Percentiles rank a stretch among this genome's conserved stretches.
phyloP scores from a whole-genome alignment of 2,113 vertebrate species.

The Tapirus terrestris region DNA sequence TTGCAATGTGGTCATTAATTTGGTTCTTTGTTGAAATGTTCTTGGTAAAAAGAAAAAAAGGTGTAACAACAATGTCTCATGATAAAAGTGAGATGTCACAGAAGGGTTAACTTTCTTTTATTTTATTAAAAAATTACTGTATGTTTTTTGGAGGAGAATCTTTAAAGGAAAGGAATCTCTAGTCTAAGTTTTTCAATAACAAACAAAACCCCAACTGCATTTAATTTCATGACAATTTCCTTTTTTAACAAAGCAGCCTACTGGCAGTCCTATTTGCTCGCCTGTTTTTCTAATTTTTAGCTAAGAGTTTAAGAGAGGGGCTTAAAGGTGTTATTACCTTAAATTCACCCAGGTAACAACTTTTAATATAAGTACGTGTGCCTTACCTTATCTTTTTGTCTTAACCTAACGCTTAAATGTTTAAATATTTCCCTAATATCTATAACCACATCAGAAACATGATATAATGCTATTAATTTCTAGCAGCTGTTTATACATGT shows the following conservation, averaged over 20 bases:
- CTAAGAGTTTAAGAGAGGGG: not conserved
- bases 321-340: not conserved
- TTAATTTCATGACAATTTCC: not conserved
- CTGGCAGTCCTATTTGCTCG: not conserved
- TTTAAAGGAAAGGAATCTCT: not conserved
- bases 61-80: not conserved
- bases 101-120: not conserved
- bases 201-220: not conserved
- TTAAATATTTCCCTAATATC: not conserved
- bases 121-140: not conserved
- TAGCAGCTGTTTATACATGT: not conserved
- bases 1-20: not conserved
- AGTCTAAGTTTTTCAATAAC: not conserved
- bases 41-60: not conserved
- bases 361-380: not conserved
- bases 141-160: not conserved
- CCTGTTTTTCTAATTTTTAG: not conserved
- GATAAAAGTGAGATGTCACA: not conserved
- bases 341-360: not conserved
- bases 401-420: not conserved
- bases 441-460: not conserved
- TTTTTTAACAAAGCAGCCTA: not conserved
- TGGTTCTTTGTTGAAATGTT: not conserved
- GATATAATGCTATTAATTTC: not conserved
- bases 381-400: not conserved